Conservation (phyloP, 1,140 invertebrate species). For the Hestina assimilis region DNA sequence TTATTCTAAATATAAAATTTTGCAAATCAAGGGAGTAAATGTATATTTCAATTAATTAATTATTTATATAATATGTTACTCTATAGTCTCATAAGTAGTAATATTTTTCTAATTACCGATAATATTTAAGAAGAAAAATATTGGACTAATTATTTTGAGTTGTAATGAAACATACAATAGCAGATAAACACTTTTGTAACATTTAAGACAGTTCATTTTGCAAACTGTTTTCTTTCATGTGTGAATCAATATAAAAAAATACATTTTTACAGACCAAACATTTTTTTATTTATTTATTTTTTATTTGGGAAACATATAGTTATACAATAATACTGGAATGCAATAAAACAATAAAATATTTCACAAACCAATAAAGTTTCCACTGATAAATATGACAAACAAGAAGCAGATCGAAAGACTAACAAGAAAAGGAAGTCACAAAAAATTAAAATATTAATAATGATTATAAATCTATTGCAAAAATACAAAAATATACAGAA, state of each 20-base stretch:
- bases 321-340: no score
- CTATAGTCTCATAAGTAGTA: slow-evolving; percentile 56
- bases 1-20: slow-evolving; percentile 36
- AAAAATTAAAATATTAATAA: no score
- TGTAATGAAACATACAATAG: background rate
- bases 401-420: no score
- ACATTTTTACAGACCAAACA: slow-evolving; percentile 63
- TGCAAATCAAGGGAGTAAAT: slow-evolving; percentile 42
- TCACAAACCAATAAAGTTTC: no score
- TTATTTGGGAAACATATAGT: background rate
- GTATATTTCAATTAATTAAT: slow-evolving; percentile 52
- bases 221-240: slow-evolving; percentile 44
- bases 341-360: no score
- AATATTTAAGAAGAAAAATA: slow-evolving; percentile 2
- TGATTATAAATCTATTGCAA: no score
- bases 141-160: background rate
- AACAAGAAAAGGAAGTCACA: no score
- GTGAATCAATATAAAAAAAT: slow-evolving; percentile 61
- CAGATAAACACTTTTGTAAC: background rate
- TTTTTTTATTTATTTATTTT: background rate
- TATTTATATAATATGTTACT: slow-evolving; percentile 57
- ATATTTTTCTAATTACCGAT: slow-evolving; percentile 66
- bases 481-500: no score
- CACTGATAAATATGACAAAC: no score
- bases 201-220: background rate